phyloP scores from a whole-genome alignment of 2,888 invertebrate genomes.

The Cinara cedri region DNA sequence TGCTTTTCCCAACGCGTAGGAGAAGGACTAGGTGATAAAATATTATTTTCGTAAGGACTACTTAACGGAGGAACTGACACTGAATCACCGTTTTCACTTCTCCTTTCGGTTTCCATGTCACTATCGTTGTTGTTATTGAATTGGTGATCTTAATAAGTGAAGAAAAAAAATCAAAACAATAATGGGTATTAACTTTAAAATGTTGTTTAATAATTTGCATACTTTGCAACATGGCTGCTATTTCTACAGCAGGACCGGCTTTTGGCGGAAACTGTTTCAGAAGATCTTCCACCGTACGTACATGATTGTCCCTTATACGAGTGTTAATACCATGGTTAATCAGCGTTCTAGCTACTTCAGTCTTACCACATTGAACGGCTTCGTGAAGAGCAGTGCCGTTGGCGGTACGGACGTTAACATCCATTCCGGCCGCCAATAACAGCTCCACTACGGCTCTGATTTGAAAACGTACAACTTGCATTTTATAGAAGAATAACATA shows the following conservation, averaged over 20 bases:
- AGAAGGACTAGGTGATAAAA: conserved; percentile 63
- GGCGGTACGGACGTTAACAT: conserved; percentile 84
- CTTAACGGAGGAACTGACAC: conserved; percentile 70
- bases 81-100: conserved; percentile 65
- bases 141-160: conserved; percentile 30
- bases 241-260: conserved; percentile 63
- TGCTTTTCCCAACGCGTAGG: conserved; percentile 57
- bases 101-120: conserved; percentile 50
- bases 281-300: conserved; percentile 85
- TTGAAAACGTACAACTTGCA: conserved; percentile 13
- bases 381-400: conserved; percentile 92
- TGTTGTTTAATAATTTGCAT: background rate
- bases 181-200: background rate
- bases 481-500: background rate
- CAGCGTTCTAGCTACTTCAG: conserved; percentile 82
- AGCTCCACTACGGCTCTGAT: conserved; percentile 80
- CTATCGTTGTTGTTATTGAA: conserved; percentile 52
- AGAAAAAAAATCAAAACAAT: no score
- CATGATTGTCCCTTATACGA: conserved; percentile 77
- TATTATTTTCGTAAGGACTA: conserved; percentile 70
- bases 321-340: conserved; percentile 83
- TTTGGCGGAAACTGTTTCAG: conserved; percentile 87
- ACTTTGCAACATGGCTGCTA: conserved; percentile 51
- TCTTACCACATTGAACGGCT: conserved; percentile 89
- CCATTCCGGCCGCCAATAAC: conserved; percentile 82